Evolutionary conservation across 1,140 invertebrate species (phyloP).

Genomic region (Drosophila repletoides): DNA sequence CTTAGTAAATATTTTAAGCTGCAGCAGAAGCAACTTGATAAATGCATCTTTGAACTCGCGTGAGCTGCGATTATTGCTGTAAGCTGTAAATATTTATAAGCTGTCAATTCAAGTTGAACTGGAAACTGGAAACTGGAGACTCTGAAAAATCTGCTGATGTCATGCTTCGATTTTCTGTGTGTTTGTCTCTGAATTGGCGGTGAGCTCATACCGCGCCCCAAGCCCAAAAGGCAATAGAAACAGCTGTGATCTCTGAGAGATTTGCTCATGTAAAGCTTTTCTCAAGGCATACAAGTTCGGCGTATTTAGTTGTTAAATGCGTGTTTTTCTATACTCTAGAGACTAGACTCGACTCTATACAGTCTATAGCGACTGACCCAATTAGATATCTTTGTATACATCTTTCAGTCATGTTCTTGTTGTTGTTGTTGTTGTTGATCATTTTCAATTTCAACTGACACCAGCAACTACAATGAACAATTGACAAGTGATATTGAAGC

Average conservation of each 20-base stretch:
- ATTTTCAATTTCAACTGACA: background rate
- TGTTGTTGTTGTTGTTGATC: constrained; percentile 18
- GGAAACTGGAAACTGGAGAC: constrained; percentile 35
- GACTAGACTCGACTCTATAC: constrained; percentile 11
- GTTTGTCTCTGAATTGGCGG: constrained; percentile 19
- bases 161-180: too few species aligned
- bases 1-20: constrained; percentile 11
- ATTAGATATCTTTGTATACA: background rate
- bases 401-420: constrained; percentile 4
- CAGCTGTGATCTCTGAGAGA: background rate
- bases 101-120: constrained; percentile 71
- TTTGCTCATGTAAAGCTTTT: constrained; percentile 18
- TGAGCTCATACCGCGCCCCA: constrained; percentile 31
- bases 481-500: constrained; percentile 73
- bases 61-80: constrained; percentile 39
- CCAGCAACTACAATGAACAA: constrained; percentile 21
- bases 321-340: background rate
- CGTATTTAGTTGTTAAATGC: constrained; percentile 5
- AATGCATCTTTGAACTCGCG: constrained; percentile 34
- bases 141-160: constrained; percentile 70
- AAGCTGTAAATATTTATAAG: constrained; percentile 66
- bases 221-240: too few species aligned
- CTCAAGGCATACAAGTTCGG: constrained; percentile 42
- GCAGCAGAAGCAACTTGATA: too few species aligned
- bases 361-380: too few species aligned